Conservation (phyloP, 2,113 vertebrate species). For the Lontra canadensis region DNA sequence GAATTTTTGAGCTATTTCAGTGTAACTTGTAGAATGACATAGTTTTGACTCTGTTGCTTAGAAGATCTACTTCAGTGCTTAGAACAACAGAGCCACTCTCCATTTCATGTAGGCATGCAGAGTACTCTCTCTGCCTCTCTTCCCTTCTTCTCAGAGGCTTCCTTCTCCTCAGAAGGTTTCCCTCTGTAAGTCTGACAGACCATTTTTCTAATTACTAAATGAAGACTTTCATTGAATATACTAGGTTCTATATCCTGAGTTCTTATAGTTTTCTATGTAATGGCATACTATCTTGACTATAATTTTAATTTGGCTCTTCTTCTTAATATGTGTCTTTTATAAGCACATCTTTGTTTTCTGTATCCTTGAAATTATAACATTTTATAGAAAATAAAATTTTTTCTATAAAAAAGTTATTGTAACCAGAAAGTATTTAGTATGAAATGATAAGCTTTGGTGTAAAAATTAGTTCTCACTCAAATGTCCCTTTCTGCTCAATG, state of each 20-base stretch:
- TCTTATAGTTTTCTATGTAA: neutral
- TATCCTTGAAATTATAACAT: neutral
- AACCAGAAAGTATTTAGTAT: neutral
- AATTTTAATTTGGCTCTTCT: neutral
- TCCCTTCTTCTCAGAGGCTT: neutral
- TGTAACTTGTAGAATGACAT: neutral
- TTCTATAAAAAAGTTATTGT: neutral
- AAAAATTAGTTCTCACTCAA: neutral
- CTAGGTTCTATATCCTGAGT: neutral
- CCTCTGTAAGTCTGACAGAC: neutral
- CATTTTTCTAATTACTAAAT: constrained; percentile 11
- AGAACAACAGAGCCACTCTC: neutral
- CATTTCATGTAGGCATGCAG: neutral
- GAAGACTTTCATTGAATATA: neutral
- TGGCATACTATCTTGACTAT: neutral
- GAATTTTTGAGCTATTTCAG: neutral
- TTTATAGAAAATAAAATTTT: neutral
- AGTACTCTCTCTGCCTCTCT: neutral
- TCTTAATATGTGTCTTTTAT: neutral
- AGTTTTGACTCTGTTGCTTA: neutral
- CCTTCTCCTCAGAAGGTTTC: neutral
- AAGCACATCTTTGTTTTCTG: neutral
- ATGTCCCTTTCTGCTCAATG: neutral
- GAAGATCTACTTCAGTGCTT: neutral
- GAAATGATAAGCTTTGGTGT: neutral